phyloP scores from a whole-genome alignment of 64 coral and sea anemone genomes.

The Pocillopora verrucosa region DNA sequence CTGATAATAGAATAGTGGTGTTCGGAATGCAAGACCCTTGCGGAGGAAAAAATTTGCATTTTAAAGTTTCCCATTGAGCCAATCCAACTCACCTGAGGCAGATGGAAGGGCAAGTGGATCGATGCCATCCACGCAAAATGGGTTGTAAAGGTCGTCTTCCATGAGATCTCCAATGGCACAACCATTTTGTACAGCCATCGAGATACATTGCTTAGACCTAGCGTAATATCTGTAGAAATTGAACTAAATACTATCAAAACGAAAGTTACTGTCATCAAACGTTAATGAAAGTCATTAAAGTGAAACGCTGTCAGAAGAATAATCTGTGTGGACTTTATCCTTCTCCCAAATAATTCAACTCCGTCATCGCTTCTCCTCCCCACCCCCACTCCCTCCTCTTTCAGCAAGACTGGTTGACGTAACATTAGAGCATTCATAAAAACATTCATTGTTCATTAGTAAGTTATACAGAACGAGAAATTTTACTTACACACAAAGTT shows the following conservation, averaged over 20 bases:
- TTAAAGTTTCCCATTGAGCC: no score
- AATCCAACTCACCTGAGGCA: background rate
- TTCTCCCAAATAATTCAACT: no score
- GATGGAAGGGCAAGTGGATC: conserved; percentile 3
- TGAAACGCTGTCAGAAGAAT: no score
- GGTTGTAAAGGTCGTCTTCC: conserved; percentile 18
- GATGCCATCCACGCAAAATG: conserved; percentile 15
- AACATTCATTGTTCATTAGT: background rate
- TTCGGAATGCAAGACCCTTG: no score
- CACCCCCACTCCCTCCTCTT: no score
- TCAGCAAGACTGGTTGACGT: no score
- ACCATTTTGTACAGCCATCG: background rate
- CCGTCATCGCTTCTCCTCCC: no score
- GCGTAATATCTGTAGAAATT: background rate
- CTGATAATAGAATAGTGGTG: no score
- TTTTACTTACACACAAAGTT: conserved; percentile 22
- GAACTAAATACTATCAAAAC: background rate
- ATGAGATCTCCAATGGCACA: conserved; percentile 17
- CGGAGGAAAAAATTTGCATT: no score
- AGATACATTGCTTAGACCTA: background rate
- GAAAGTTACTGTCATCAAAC: no score
- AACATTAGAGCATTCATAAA: background rate
- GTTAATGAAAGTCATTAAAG: no score
- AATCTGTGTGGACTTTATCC: no score
- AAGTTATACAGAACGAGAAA: background rate